Base-by-base conservation (phyloP, 1,140 invertebrate species). In the Drosophila obscura region DNA sequence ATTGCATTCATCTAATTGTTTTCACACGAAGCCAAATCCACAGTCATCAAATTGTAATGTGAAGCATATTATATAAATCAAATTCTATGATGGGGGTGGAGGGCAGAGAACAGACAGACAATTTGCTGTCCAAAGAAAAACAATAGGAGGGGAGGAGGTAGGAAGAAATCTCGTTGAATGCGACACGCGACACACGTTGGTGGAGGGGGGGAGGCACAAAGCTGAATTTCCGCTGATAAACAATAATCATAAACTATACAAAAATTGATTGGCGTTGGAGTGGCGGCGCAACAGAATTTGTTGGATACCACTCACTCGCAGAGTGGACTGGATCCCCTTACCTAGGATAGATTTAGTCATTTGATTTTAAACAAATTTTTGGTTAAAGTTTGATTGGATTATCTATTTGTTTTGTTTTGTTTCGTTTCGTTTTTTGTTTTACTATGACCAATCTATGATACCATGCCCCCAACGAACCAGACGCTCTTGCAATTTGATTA, bases 221-320 rank as follows among this genome's bases (percentile, higher is more conserved):
- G 19, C 35, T 13, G 35, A 13, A 13, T 62, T 60, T 51, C 16
- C 53, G 52, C 53, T 44, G 53, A 52, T 74, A 84, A 75, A 88
- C 74, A 88, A 87, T 85, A 81, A 87, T 84, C 73, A 80, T 87
- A 87, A 87, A 87, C 59, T 79, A 71, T 75, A 77, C 73, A 50
- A 55, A 77, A 85, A 78, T 85, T 85, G 81, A 85, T 85, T 85
- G 81, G 68, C 81, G 81, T 80, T 81, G 35, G 81, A 85, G 81
- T 85, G 77, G 35, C 35, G 11, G 35, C 11, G 35, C 35, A 13
- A 5, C 13, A 13, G 35, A 39, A 39, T 39, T 39, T 35, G 11
- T 13, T 13, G 11, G 11, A 39, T 39, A 39, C 11, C 11, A 39
- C 35, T 39, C 35, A 39, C 35, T 39, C 35, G 35, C 4, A 39